Conservation (phyloP, 2,113 vertebrate species). For the Nansenia antarctica region DNA sequence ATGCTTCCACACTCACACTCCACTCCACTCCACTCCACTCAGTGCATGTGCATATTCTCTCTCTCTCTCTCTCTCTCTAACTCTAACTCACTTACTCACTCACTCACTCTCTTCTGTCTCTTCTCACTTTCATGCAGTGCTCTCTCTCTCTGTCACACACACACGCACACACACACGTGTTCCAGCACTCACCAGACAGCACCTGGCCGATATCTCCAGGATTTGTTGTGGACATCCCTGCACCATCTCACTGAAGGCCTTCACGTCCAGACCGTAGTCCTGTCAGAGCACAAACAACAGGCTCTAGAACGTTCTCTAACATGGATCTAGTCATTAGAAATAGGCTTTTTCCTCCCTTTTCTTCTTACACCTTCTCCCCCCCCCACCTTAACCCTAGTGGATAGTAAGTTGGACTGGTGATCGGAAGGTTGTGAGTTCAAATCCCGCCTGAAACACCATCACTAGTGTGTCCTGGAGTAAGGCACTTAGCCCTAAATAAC, state of each 20-base stretch:
- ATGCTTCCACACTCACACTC: background rate
- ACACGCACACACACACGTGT: background rate
- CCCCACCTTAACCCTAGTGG: no score
- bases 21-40: background rate
- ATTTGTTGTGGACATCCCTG: slow-evolving; percentile 63
- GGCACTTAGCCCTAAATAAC: no score
- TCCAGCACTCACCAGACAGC: slow-evolving; percentile 63
- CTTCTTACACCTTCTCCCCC: no score
- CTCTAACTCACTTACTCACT: slow-evolving; percentile 13
- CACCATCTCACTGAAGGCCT: slow-evolving; percentile 73
- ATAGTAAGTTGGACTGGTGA: no score
- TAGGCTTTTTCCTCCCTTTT: no score
- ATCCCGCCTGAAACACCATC: no score
- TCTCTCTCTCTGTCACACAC: background rate
- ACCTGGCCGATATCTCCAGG: slow-evolving; percentile 67
- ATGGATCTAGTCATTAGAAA: no score
- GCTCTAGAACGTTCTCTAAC: no score
- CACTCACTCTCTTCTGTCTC: background rate
- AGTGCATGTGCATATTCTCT: background rate
- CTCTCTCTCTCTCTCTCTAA: background rate
- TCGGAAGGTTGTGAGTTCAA: no score
- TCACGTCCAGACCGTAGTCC: slow-evolving; percentile 77
- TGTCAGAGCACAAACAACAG: slow-evolving; percentile 32
- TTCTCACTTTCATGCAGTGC: no score
- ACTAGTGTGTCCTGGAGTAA: no score